These are phyloP conservation scores for Aporophyla lueneburgensis DNA, from an alignment of 2,888 invertebrate species.

Conservation along the genomic window DNA sequence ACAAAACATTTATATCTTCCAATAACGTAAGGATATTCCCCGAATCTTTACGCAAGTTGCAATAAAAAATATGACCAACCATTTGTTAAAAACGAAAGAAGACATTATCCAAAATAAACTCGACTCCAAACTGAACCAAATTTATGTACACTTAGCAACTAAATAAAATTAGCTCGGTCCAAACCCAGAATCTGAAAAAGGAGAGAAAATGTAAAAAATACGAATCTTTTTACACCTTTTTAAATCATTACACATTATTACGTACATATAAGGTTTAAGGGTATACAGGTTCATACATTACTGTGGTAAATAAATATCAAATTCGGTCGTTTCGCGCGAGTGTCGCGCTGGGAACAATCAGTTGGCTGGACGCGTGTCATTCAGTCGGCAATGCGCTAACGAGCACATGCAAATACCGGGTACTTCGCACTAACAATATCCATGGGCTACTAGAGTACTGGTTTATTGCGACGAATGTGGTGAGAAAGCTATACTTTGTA, in stretches of 20 bases:
- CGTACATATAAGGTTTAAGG: constrained; percentile 68
- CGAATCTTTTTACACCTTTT: constrained; percentile 58
- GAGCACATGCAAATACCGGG: constrained; percentile 88
- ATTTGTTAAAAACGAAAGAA: constrained; percentile 44
- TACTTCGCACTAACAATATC: constrained; percentile 85
- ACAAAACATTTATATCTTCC: constrained; percentile 2
- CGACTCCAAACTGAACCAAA: constrained; percentile 11
- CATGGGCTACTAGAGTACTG: constrained; percentile 71
- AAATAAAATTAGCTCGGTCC: constrained; percentile 46
- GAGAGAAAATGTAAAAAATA: constrained; percentile 43
- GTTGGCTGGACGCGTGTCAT: constrained; percentile 83
- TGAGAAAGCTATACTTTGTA: not conserved
- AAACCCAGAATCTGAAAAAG: constrained; percentile 28
- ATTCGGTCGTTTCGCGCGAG: constrained; percentile 67
- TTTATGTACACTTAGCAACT: constrained; percentile 34
- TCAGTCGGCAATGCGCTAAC: constrained; percentile 88
- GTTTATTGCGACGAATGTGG: constrained; percentile 70
- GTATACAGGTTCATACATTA: constrained; percentile 62
- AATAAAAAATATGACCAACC: constrained; percentile 36
- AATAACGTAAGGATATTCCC: constrained; percentile 4
- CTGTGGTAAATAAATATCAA: constrained; percentile 72
- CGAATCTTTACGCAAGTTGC: not conserved
- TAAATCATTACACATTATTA: constrained; percentile 67
- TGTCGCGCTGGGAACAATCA: constrained; percentile 79
- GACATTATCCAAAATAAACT: constrained; percentile 41